Evolutionary conservation across 2,797 vertebrate species (phyloP).

Genomic region (Leptatherina wallacei): DNA sequence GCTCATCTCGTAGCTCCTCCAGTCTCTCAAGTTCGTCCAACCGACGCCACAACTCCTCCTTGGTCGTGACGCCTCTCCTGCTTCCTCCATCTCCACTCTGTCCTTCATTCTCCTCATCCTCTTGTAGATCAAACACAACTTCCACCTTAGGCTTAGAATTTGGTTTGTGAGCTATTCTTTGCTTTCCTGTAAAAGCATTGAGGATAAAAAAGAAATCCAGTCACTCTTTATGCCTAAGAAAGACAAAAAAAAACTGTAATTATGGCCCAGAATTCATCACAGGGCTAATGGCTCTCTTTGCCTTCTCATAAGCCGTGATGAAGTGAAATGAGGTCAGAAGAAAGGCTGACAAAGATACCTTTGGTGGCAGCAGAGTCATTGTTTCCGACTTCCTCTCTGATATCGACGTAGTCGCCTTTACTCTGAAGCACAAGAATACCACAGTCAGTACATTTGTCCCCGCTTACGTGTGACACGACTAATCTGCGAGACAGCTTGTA

Average conservation of each 20-base stretch:
- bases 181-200: slow-evolving; percentile 78
- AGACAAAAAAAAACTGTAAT: not conserved
- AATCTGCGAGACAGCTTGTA: not conserved
- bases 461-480: not conserved
- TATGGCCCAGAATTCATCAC: slow-evolving; percentile 1
- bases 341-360: slow-evolving; percentile 81
- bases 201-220: not conserved
- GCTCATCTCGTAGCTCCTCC: slow-evolving; percentile 85
- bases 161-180: slow-evolving; percentile 90
- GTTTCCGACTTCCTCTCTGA: slow-evolving; percentile 89
- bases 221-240: not conserved
- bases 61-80: slow-evolving; percentile 75
- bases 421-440: slow-evolving; percentile 77
- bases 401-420: slow-evolving; percentile 90
- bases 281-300: slow-evolving; percentile 6
- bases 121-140: slow-evolving; percentile 61
- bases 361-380: slow-evolving; percentile 77
- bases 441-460: slow-evolving; percentile 21
- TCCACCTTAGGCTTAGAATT: slow-evolving; percentile 91
- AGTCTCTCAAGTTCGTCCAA: slow-evolving; percentile 92
- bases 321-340: slow-evolving; percentile 21
- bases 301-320: not conserved
- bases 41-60: slow-evolving; percentile 89
- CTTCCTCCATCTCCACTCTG: slow-evolving; percentile 38
- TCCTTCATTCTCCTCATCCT: slow-evolving; percentile 52